A percentile compares a stretch with the other conserved stretches of the same genome.
These are phyloP conservation scores for Cherax quadricarinatus DNA, from an alignment of 1,140 invertebrate genomes.

Conservation along the genomic window DNA sequence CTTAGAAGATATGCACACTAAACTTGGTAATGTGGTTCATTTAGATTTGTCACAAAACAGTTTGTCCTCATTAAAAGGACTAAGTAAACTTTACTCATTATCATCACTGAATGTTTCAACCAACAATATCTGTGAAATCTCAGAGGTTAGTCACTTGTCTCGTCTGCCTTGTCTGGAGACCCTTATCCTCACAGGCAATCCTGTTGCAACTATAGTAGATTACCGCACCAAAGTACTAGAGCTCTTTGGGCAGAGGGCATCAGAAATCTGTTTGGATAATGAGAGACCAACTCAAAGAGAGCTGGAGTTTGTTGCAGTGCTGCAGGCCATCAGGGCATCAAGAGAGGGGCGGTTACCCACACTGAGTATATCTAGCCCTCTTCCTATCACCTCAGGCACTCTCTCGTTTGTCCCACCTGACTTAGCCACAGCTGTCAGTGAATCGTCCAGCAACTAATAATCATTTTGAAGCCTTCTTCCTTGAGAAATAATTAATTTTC, in stretches of 20 bases:
- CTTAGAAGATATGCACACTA: conserved; percentile 87
- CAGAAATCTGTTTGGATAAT: conserved; percentile 90
- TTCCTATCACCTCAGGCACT: conserved; percentile 42
- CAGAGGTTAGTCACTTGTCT: conserved; percentile 88
- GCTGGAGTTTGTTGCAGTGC: conserved; percentile 91
- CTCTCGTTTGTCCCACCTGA: conserved; percentile 45
- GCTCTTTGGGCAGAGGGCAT: conserved; percentile 86
- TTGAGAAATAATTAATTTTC: too few species aligned
- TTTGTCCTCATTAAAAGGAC: conserved; percentile 85
- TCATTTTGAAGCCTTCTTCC: neutral
- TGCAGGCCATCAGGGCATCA: conserved; percentile 88
- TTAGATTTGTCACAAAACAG: conserved; percentile 93
- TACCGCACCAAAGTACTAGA: conserved; percentile 93
- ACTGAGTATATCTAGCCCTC: conserved; percentile 63
- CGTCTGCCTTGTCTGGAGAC: conserved; percentile 91
- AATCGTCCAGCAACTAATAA: conserved; percentile 38
- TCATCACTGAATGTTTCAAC: conserved; percentile 90
- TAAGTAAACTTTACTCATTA: conserved; percentile 90
- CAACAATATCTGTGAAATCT: conserved; percentile 88
- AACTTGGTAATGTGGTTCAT: conserved; percentile 91
- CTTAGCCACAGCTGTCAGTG: conserved; percentile 56
- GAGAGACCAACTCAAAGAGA: conserved; percentile 91
- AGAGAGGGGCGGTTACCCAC: conserved; percentile 80
- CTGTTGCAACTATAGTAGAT: conserved; percentile 90
- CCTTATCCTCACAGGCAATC: conserved; percentile 91